Evolutionary conservation across 35 echinoderm and acorn worm genomes (phyloP), one percentile per base, ranked within the genome.

Genomic region (Nesometra sesokonis): DNA sequence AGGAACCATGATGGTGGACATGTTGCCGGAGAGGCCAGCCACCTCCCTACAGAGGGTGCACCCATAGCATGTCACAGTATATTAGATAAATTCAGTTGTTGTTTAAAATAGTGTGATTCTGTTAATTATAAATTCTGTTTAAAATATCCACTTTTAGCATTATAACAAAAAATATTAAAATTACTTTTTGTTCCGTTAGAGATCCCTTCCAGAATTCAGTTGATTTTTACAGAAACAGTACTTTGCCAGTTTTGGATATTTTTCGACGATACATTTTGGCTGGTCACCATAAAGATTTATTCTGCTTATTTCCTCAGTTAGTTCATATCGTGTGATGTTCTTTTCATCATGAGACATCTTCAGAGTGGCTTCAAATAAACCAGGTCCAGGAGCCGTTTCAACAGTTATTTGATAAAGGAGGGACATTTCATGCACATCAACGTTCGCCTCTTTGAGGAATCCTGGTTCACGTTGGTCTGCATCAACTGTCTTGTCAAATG

Each of bases 151-250:
- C n/a, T n/a, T n/a, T n/a, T n/a, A n/a, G n/a, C n/a, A n/a, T n/a
- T n/a, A n/a, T n/a, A n/a, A n/a, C n/a, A n/a, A n/a, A n/a, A n/a
- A n/a, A n/a, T n/a, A n/a, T n/a, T n/a, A n/a, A n/a, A n/a, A n/a
- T n/a, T n/a, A n/a, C n/a, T n/a, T n/a, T n/a, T n/a, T n/a, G n/a
- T n/a, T n/a, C n/a, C n/a, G n/a, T n/a, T 43, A 43, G 39, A 43
- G 9, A 67, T 67, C 52, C 23, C 52, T 11, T 2, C 52, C 52
- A 13, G 23, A 19, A 19, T 67, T 67, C 2, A 67, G 52, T 80
- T 80, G 79, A 34, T 89, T 32, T 82, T 91, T 91, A 47, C 89
- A 91, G 78, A 47, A 91, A 40, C 89, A 91, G 43, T 80, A 91
- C 34, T 40, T 79, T 23, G 78, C 79, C 19, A 91, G 23, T 32